Base-by-base conservation (phyloP, 1,140 invertebrate genomes). In the Magallana ariakensis region DNA sequence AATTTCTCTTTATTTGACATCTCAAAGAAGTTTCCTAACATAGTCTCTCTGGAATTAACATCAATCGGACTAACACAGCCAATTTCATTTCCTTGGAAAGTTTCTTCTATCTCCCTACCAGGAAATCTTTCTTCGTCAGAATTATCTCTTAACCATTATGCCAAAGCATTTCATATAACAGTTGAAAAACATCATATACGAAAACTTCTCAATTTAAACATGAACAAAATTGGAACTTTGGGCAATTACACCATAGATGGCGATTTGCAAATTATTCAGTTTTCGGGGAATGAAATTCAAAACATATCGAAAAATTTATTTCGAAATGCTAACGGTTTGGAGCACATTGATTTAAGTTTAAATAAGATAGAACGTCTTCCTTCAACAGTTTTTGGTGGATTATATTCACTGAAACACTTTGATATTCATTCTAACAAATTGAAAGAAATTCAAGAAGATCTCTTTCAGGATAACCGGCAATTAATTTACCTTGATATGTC, bases 191-290 rank as follows among this genome's bases (percentile, higher is more conserved):
- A 92, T 66, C 54, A 87, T 15, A 90, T 88, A 19, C 75, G 90
- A 62, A 80, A 88, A 33, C 80, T 87, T 15, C 86, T 89, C 9
- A 87, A 86, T 13, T 70, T 92, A 1, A 85, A 91, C 60, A 80
- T 80, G 26, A 92, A 92, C 62, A 80, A 80, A 3, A 90, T 91
- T 22, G 22, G 80, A 54, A 85, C 90, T 84, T 87, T 92, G n/a
- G 55, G 66, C 11, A 85, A 88, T 33, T 89, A 89, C n/a, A 53
- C 55, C 13, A 90, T 91, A 75, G 55, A 75, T n/a, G 90, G 92
- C 13, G n/a, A 75, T 11, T 60, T 92, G 1, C 90, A 92, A 66
- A 87, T 87, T 58, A 83, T 92, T n/a, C 83, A 84, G 1, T 19
- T 92, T 1, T 46, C 86, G 81, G 15, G 88, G 16, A 91, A 91